Base-by-base conservation (phyloP, 2,797 vertebrate species). In the Liasis olivaceus region DNA sequence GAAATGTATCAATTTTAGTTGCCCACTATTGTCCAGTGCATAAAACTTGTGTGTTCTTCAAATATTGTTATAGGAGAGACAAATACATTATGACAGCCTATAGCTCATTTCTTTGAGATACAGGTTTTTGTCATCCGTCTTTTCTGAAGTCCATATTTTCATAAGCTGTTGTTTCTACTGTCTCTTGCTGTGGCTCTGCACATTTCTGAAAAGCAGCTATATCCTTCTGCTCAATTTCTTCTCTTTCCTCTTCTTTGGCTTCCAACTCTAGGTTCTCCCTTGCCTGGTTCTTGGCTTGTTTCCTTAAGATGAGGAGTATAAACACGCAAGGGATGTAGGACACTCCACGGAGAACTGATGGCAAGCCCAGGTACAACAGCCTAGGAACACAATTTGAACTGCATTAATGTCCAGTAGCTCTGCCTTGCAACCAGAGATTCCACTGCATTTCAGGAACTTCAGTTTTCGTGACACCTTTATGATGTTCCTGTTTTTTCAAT, bases 271-370 rank as follows among this genome's bases (percentile, higher is more conserved):
- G 31, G 14, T 87, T 0, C 54, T 87, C 63, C 0, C 17, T 93
- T 91, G 93, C 93, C 60, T 90, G 8, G 12, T 42, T 93, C 87
- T 93, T 93, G 42, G 24, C 0, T 88, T 92, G 89, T 90, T 95
- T 97, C 93, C 81, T 96, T 94, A 97, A 96, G 91, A 95, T 91
- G 36, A 95, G 31, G 54, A 97, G 93, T 72, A 97, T 54, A n/a
- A 96, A 9, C 31, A 95, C 89, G 42, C 97, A 95, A n/a, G 97
- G 97, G 72, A 97, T 95, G 88, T 95, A 97, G 47, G 96, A 97
- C 9, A 88, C 26, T 31, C 88, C 96, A 60, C 96, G 95, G 86
- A 97, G 59, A n/a, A 92, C 2, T 60, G 92, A 90, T 51, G 96
- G 94, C 28, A 97, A 63, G 24, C 95, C 95, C n/a, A 97, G 94